phyloP scores from a whole-genome alignment of 2,113 vertebrate species.

The Monopterus albus region DNA sequence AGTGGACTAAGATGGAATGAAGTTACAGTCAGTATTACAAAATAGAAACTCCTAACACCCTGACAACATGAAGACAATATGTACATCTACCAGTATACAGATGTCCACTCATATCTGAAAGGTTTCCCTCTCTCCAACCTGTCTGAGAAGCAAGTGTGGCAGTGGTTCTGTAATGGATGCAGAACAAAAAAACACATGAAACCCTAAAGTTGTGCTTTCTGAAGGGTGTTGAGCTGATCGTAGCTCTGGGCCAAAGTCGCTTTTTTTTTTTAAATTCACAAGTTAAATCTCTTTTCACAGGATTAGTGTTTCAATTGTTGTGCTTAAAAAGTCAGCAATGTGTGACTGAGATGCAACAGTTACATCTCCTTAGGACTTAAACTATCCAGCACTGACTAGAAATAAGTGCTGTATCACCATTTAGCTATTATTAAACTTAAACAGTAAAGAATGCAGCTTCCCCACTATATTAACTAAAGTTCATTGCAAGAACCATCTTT shows the following conservation, averaged over 20 bases:
- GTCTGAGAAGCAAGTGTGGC: slow-evolving; percentile 58
- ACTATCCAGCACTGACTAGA: slow-evolving; percentile 3
- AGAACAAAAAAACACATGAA: slow-evolving; percentile 26
- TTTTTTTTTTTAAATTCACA: slow-evolving; percentile 13
- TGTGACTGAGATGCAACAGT: slow-evolving; percentile 19
- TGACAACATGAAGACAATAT: slow-evolving; percentile 66
- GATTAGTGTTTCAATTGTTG: slow-evolving; percentile 35
- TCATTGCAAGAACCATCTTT: slow-evolving; percentile 16
- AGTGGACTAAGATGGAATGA: slow-evolving; percentile 77
- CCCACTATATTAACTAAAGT: background rate
- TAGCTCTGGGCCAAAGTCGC: slow-evolving; percentile 4
- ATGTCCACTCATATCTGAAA: slow-evolving; percentile 33
- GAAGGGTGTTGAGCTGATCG: slow-evolving; percentile 32
- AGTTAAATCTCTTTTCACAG: slow-evolving; percentile 12
- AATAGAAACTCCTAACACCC: slow-evolving; percentile 65
- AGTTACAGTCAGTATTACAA: slow-evolving; percentile 73
- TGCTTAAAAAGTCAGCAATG: slow-evolving; percentile 56
- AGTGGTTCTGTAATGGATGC: slow-evolving; percentile 56
- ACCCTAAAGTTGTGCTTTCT: slow-evolving; percentile 70
- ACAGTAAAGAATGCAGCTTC: slow-evolving; percentile 25
- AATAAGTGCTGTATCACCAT: slow-evolving; percentile 34
- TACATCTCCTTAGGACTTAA: slow-evolving; percentile 19
- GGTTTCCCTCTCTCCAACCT: slow-evolving; percentile 8
- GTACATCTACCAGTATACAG: slow-evolving; percentile 56
- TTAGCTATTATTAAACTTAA: slow-evolving; percentile 10